phyloP scores from a whole-genome alignment of 2,888 invertebrate genomes.

The Drosophila nigricruria region DNA sequence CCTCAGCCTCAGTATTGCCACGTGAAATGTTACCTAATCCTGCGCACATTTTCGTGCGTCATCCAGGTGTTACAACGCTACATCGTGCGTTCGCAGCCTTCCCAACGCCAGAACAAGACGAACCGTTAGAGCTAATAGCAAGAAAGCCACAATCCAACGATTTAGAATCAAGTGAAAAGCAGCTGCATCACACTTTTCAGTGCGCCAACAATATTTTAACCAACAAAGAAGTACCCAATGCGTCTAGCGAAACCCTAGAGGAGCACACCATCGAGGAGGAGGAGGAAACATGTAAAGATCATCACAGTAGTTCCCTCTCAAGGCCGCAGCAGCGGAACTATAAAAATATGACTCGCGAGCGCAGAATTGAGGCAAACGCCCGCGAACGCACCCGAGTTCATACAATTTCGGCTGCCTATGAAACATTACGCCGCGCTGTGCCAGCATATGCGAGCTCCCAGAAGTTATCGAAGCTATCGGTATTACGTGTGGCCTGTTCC shows the following conservation, averaged over 20 bases:
- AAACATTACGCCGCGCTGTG: constrained; percentile 92
- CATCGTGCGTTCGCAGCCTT: constrained; percentile 75
- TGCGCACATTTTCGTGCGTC: constrained; percentile 84
- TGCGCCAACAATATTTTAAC: constrained; percentile 19
- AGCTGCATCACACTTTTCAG: constrained; percentile 12
- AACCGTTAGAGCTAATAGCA: constrained; percentile 88
- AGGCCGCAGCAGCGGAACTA: constrained; percentile 93
- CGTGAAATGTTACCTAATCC: constrained; percentile 86
- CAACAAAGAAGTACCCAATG: constrained; percentile 15
- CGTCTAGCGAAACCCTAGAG: neutral
- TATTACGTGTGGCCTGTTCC: constrained; percentile 95
- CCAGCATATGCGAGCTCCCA: constrained; percentile 97
- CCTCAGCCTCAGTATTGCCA: constrained; percentile 82
- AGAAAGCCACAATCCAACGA: constrained; percentile 80
- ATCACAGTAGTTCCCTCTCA: constrained; percentile 40
- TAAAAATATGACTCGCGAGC: constrained; percentile 97
- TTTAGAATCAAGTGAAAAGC: constrained; percentile 19
- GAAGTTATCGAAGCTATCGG: constrained; percentile 96
- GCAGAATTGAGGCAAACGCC: constrained; percentile 97
- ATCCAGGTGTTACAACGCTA: constrained; percentile 85
- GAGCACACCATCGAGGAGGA: constrained; percentile 32
- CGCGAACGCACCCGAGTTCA: constrained; percentile 96
- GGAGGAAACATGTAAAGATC: constrained; percentile 34
- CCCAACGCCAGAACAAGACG: constrained; percentile 86
- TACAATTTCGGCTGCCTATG: constrained; percentile 98